A percentile compares a stretch with the other conserved stretches of the same genome.
Conservation (phyloP, 2,888 invertebrate species). For the Erynnis tages region DNA sequence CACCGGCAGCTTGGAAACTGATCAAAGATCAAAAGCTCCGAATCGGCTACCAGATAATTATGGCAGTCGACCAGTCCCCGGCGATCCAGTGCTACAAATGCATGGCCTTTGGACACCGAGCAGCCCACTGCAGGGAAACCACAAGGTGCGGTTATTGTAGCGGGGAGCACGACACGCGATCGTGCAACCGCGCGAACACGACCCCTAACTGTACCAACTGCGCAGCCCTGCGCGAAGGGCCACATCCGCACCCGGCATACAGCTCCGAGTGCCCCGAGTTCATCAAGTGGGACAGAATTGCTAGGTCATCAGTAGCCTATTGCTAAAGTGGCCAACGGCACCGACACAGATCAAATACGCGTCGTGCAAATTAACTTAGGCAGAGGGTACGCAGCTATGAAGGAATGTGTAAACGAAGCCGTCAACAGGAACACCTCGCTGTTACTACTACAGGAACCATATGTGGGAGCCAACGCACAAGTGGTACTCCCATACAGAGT, state of each 20-base stretch:
- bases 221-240: neutral
- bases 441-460: no score
- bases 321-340: neutral
- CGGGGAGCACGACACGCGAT: constrained; percentile 1
- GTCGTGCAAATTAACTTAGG: neutral
- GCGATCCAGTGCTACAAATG: constrained; percentile 32
- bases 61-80: constrained; percentile 26
- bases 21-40: constrained; percentile 3
- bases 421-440: no score
- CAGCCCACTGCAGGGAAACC: constrained; percentile 8
- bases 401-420: no score
- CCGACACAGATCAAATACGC: neutral
- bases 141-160: constrained; percentile 30
- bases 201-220: constrained; percentile 30
- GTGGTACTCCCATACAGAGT: neutral
- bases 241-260: constrained; percentile 6
- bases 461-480: neutral
- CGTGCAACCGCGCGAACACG: constrained; percentile 17
- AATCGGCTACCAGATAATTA: constrained; percentile 28
- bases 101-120: constrained; percentile 32
- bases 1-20: constrained; percentile 14
- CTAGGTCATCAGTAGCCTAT: neutral
- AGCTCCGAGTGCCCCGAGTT: neutral
- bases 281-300: neutral
- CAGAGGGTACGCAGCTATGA: neutral